These are phyloP conservation scores for Thymallus thymallus DNA, from an alignment of 2,113 vertebrate genomes.

Conservation along the genomic window DNA sequence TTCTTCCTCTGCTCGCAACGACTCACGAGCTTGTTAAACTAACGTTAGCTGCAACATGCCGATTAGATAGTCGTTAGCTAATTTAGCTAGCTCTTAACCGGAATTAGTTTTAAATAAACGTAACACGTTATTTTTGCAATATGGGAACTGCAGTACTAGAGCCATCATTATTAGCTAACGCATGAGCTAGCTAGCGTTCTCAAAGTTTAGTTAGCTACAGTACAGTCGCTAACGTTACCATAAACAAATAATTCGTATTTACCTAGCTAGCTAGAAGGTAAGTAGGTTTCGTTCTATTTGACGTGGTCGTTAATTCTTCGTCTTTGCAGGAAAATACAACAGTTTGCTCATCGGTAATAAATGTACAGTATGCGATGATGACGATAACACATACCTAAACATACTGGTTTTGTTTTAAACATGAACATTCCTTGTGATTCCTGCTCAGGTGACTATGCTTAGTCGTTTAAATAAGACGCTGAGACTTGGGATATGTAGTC, in stretches of 20 bases:
- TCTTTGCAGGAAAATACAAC: background rate
- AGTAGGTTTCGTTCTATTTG: background rate
- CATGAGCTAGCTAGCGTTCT: too few species aligned
- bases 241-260: background rate
- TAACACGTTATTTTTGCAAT: too few species aligned
- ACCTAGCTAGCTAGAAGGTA: background rate
- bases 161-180: too few species aligned
- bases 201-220: background rate
- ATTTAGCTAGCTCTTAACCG: conserved; percentile 24
- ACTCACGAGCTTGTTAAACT: too few species aligned
- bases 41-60: too few species aligned
- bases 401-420: conserved; percentile 58
- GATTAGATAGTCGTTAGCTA: conserved; percentile 15
- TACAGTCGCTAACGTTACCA: background rate
- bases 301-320: background rate
- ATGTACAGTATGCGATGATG: conserved; percentile 12
- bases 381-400: conserved; percentile 13
- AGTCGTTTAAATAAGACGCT: background rate
- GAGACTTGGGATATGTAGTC: conserved; percentile 55
- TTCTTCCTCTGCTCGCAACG: too few species aligned
- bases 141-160: too few species aligned
- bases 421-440: conserved; percentile 51
- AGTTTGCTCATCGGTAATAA: conserved; percentile 5
- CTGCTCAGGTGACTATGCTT: conserved; percentile 61
- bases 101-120: too few species aligned